phyloP scores from a whole-genome alignment of 2,888 invertebrate genomes.

The Leucophora obtusa region DNA sequence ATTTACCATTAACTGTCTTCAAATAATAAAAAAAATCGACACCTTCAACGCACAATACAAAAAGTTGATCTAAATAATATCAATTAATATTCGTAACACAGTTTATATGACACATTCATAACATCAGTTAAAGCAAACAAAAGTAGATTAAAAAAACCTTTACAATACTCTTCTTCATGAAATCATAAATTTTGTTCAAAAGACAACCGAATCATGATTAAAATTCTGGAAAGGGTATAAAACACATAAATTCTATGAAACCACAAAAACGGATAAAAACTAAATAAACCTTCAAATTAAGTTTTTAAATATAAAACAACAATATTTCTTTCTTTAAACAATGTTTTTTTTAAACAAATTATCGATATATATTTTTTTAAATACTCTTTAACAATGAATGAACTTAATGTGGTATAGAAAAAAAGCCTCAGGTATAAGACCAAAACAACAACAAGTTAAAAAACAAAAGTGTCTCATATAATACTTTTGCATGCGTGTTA shows the following conservation, averaged over 20 bases:
- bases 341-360: conserved; percentile 48
- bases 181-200: conserved; percentile 48
- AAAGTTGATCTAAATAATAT: conserved; percentile 42
- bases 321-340: conserved; percentile 21
- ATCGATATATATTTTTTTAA: conserved; percentile 37
- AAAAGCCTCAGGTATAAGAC: conserved; percentile 23
- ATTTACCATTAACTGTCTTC: conserved; percentile 30
- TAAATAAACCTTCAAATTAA: conserved; percentile 34
- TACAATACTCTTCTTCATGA: conserved; percentile 30
- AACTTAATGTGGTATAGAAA: conserved; percentile 30
- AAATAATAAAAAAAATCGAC: conserved; percentile 35
- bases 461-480: conserved; percentile 33
- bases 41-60: conserved; percentile 29
- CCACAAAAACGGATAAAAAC: conserved; percentile 12
- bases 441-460: conserved; percentile 1
- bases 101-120: conserved; percentile 45
- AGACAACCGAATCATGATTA: conserved; percentile 42
- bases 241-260: conserved; percentile 51
- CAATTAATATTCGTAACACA: conserved; percentile 46
- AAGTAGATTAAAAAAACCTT: conserved; percentile 9
- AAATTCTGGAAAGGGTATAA: conserved; percentile 50
- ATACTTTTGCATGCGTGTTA: conserved; percentile 63
- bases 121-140: conserved; percentile 26
- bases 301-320: conserved; percentile 24
- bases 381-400: conserved; percentile 31